Evolutionary conservation across 2,888 invertebrate genomes (phyloP), one percentile per base, ranked within the genome.

Genomic region (Saturnia pavonia): DNA sequence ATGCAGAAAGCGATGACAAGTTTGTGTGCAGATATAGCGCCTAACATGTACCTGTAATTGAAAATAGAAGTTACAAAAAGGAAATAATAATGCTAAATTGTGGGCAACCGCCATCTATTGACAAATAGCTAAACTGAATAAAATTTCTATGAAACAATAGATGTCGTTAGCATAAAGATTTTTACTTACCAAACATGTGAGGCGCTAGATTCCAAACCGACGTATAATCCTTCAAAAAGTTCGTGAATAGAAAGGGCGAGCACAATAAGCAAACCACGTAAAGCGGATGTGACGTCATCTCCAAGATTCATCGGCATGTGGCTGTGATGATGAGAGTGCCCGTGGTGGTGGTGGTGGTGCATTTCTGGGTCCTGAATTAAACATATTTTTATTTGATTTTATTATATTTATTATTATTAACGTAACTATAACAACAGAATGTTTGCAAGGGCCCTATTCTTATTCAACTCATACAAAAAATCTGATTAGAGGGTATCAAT

Each of bases 1-100:
- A 98, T 97, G 85, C 98, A 98, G 86, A 98, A 98, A 0, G 97
- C 97, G 74, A 98, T 96, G 40, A 98, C 97, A 67, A 97, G 94
- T 86, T 98, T 98, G 87, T 98, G 98, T 0, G 97, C 97, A 0
- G 97, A 96, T 1, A 98, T 96, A 0, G 97, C 98, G 7, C 95
- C 97, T 82, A 97, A 96, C 96, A 98, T 96, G 86, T 97, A 97
- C 95, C 95, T 95, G 83, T 1, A 87, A 67, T 1, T 42, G 84
- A 54, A 70, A 73, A 57, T 40, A n/a, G n/a, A n/a, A n/a, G n/a
- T n/a, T n/a, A n/a, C n/a, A n/a, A n/a, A n/a, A n/a, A n/a, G n/a
- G n/a, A n/a, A n/a, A n/a, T n/a, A n/a, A n/a, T n/a, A n/a, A n/a
- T n/a, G n/a, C n/a, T n/a, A n/a, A n/a, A n/a, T n/a, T n/a, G n/a